phyloP scores from a whole-genome alignment of 2,113 vertebrate species.

The Cephalopholis sonnerati region DNA sequence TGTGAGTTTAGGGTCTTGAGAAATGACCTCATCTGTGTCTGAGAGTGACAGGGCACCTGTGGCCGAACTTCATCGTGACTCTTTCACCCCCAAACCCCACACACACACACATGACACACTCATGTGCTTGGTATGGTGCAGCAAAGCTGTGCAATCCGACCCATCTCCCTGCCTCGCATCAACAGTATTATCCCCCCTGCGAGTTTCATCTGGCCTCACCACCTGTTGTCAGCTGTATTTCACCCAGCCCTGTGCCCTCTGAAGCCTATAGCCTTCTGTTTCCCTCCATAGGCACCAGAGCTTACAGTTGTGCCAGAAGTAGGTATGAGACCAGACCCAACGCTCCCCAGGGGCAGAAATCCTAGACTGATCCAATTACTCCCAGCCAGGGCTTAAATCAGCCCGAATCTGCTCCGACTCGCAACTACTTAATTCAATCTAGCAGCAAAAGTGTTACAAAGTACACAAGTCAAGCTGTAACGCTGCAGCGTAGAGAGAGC shows the following conservation, averaged over 20 bases:
- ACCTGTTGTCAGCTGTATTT: constrained; percentile 80
- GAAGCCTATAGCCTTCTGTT: constrained; percentile 47
- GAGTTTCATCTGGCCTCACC: constrained; percentile 76
- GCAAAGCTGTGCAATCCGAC: constrained; percentile 70
- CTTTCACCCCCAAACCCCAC: constrained; percentile 33
- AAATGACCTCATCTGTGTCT: constrained; percentile 51
- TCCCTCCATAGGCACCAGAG: constrained; percentile 51
- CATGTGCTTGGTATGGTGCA: constrained; percentile 29
- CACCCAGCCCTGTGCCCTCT: constrained; percentile 43
- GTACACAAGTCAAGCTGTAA: constrained; percentile 58
- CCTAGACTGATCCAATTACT: constrained; percentile 66
- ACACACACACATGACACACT: constrained; percentile 31
- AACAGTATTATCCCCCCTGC: constrained; percentile 64
- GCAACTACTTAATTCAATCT: constrained; percentile 50
- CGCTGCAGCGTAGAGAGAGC: constrained; percentile 5
- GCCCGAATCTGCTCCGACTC: constrained; percentile 31
- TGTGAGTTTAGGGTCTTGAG: constrained; percentile 42
- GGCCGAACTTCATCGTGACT: constrained; percentile 42
- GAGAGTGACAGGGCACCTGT: constrained; percentile 71
- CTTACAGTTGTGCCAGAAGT: constrained; percentile 49
- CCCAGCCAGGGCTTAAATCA: constrained; percentile 34
- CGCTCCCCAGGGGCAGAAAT: constrained; percentile 46
- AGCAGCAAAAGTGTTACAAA: constrained; percentile 45
- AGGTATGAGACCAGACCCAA: constrained; percentile 38
- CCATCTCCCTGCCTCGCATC: constrained; percentile 53